Base-by-base conservation (phyloP, 2,888 invertebrate species). In the Ophioninae sp. region DNA sequence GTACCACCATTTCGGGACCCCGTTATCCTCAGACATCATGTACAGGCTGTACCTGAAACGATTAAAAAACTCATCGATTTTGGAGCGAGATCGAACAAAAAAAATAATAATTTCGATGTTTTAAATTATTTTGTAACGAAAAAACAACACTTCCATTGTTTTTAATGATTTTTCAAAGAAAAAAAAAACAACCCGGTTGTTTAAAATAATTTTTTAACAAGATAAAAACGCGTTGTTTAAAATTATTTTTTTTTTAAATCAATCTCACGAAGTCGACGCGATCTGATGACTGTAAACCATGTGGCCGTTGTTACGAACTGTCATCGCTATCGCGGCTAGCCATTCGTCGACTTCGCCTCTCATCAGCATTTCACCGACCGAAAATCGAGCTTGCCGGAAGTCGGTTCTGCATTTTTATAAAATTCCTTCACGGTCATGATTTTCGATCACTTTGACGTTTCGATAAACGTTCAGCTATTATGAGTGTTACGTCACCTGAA, bases 401-500 rank as follows among this genome's bases (percentile, higher is more conserved):
- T 87, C 86, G 20, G 90, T 88, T 85, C 90, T 90, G 85, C 80
- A 88, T 57, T 81, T 7, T 50, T 37, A 23, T 8, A 6, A 20
- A 3, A 44, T 44, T 65, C 8, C 2, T 17, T 1, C 7, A 1
- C 20, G 1, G 61, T 30, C 30, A 30, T 30, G 30, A 21, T 61
- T 50, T 50, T 50, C 8, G 50, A 50, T 13, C 0, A 17, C 5
- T 50, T 50, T 50, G 1, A 50, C 50, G 17, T 50, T 50, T 61
- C 69, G 2, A 23, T 10, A 17, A 7, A 21, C 30, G 20, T 30
- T 78, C 30, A 30, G 30, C 30, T 59, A 21, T 8, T 57, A 37
- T 7, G 61, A 73, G 17, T 6, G 37, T 75, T 61, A 6, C 10
- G 20, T 87, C 88, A 93, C 93, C 89, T 92, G 87, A 93, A 93